Conservation (phyloP, 2,888 invertebrate species). For the Stenichneumon culpator region DNA sequence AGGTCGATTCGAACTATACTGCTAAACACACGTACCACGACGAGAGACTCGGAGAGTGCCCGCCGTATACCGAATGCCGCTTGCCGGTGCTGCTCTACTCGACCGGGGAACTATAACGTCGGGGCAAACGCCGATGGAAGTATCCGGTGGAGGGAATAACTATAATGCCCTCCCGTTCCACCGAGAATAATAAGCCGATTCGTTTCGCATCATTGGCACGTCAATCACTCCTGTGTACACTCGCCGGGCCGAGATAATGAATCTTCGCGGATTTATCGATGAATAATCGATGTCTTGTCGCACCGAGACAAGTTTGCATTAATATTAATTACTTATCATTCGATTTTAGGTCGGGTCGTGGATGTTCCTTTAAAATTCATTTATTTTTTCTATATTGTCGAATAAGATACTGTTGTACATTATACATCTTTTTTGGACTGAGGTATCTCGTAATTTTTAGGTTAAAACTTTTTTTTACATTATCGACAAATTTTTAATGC, state of each 20-base stretch:
- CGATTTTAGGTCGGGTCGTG: too few relatives aligned
- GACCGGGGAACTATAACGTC: slow-evolving; percentile 8
- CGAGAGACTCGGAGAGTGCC: slow-evolving; percentile 5
- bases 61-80: slow-evolving; percentile 21
- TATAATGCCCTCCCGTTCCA: not conserved
- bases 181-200: slow-evolving; percentile 31
- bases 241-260: not conserved
- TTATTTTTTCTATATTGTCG: too few relatives aligned
- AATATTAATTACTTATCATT: too few relatives aligned
- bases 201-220: slow-evolving; percentile 31
- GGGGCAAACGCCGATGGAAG: slow-evolving; percentile 33
- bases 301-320: too few relatives aligned
- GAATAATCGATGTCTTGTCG: too few relatives aligned
- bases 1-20: slow-evolving; percentile 33
- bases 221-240: not conserved
- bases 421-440: too few relatives aligned
- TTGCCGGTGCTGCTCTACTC: not conserved
- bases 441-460: too few relatives aligned
- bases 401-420: too few relatives aligned
- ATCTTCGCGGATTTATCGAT: too few relatives aligned
- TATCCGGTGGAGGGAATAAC: slow-evolving; percentile 36
- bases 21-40: slow-evolving; percentile 6
- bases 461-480: too few relatives aligned
- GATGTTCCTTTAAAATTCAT: too few relatives aligned
- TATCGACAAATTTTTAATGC: too few relatives aligned